These are phyloP conservation scores for Andrena fulva DNA, from an alignment of 2,888 invertebrate species.

Conservation along the genomic window DNA sequence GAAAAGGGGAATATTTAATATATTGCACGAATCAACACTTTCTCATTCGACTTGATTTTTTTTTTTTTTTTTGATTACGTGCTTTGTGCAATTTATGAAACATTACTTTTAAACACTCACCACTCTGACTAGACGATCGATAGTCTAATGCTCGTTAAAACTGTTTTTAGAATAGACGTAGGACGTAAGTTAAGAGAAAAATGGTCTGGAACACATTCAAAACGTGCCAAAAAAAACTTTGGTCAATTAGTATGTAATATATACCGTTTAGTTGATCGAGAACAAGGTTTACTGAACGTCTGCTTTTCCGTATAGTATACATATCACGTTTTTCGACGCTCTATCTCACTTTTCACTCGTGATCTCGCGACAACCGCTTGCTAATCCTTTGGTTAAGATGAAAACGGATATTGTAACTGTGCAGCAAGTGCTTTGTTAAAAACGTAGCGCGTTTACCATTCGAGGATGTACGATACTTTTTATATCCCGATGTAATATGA, in stretches of 20 bases:
- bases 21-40: too few relatives aligned
- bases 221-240: conserved; percentile 80
- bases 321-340: conserved; percentile 58
- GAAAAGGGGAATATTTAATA: not conserved
- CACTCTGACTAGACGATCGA: conserved; percentile 40
- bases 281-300: conserved; percentile 28
- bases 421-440: conserved; percentile 27
- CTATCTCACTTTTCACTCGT: conserved; percentile 44
- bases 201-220: conserved; percentile 84
- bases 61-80: not conserved
- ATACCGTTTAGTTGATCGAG: conserved; percentile 23
- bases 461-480: not conserved
- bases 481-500: not conserved
- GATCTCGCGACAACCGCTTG: conserved; percentile 11
- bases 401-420: conserved; percentile 14
- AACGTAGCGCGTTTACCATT: conserved; percentile 6
- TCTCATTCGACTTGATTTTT: too few relatives aligned
- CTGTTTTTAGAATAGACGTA: conserved; percentile 51
- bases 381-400: conserved; percentile 25
- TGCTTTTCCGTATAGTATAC: conserved; percentile 43
- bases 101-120: conserved; percentile 25
- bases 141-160: conserved; percentile 51
- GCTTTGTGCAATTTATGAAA: not conserved
- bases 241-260: conserved; percentile 71
- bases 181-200: conserved; percentile 79